Base-by-base conservation (phyloP, 1,140 invertebrate species). In the Drosophila kikkawai region DNA sequence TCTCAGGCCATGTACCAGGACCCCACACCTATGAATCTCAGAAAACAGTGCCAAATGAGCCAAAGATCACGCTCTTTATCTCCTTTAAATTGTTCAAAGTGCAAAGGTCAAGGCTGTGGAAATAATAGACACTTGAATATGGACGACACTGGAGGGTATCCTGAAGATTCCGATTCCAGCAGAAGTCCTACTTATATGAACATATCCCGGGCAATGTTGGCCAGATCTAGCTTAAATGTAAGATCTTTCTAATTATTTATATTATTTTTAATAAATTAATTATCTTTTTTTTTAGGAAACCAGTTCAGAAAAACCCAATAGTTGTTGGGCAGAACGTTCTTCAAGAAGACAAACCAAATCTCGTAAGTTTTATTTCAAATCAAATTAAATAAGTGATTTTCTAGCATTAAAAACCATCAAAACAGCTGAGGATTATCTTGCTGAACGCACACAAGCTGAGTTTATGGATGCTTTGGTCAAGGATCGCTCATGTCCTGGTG, bases 401-500 rank as follows among this genome's bases (percentile, higher is more conserved):
- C 7, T 13, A 39, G 2, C 11, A 17, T 12, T 0, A 1, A 19
- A n/a, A 7, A n/a, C 7, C 12, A 0, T 2, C 0, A 4, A 6
- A 1, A 19, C 13, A 83, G 84, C 74, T 22, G 84, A 90, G 34
- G 69, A 88, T 4, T 64, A 56, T 3, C 55, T 78, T 12, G 55
- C 48, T 4, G 51, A 60, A 2, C 73, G 77, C 7, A 80, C 69
- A 0, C 29, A 75, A 7, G 39, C 44, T 0, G 29, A 78, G 3
- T 88, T 79, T 19, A 44, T 84, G 1, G 67, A 90, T 7, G 50
- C 66, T 0, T 53, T 91, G 22, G 91, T 92, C 1, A 57, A 79
- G 55, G 91, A 92, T 47, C 58, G 63, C 13, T 64, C 32, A 2
- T 85, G 79, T 37, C 86, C 83, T 3, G 91, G 86, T 11, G 36